These are phyloP conservation scores for Volucella inanis DNA, from an alignment of 2,888 invertebrate genomes.

Conservation along the genomic window DNA sequence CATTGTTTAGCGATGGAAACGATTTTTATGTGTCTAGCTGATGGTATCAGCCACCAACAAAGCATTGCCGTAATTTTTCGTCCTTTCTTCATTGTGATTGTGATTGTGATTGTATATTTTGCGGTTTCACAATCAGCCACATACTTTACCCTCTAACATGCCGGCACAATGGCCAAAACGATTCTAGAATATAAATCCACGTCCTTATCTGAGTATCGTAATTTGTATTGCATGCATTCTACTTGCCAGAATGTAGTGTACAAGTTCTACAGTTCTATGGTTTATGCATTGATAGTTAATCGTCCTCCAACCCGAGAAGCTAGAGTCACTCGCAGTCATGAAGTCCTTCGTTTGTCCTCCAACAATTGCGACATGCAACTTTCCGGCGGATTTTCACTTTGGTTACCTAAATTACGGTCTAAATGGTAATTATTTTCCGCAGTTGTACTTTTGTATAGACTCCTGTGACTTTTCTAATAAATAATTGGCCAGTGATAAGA, in stretches of 20 bases:
- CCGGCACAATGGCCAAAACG: slow-evolving; percentile 57
- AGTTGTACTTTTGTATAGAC: slow-evolving; percentile 52
- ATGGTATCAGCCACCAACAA: slow-evolving; percentile 51
- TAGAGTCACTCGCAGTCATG: neutral
- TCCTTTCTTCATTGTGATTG: slow-evolving; percentile 55
- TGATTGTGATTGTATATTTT: slow-evolving; percentile 15
- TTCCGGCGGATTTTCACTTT: slow-evolving; percentile 64
- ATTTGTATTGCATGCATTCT: slow-evolving; percentile 74
- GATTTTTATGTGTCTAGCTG: slow-evolving; percentile 74
- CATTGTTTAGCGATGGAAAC: slow-evolving; percentile 63
- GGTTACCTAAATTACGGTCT: slow-evolving; percentile 69
- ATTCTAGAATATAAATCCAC: slow-evolving; percentile 70
- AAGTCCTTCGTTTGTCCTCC: slow-evolving; percentile 3
- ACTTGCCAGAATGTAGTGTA: slow-evolving; percentile 33
- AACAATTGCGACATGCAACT: slow-evolving; percentile 66
- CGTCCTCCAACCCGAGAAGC: slow-evolving; percentile 20
- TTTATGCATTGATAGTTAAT: slow-evolving; percentile 74
- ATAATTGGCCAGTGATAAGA: slow-evolving; percentile 67
- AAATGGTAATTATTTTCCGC: slow-evolving; percentile 73
- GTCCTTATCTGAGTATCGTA: slow-evolving; percentile 72
- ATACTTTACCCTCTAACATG: slow-evolving; percentile 48
- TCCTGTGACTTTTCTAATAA: slow-evolving; percentile 49
- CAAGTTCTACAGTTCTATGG: slow-evolving; percentile 39
- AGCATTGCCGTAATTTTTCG: slow-evolving; percentile 61
- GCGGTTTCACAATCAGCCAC: slow-evolving; percentile 64